These are phyloP conservation scores for Plebejus argus DNA, from an alignment of 2,888 invertebrate species.

Conservation along the genomic window DNA sequence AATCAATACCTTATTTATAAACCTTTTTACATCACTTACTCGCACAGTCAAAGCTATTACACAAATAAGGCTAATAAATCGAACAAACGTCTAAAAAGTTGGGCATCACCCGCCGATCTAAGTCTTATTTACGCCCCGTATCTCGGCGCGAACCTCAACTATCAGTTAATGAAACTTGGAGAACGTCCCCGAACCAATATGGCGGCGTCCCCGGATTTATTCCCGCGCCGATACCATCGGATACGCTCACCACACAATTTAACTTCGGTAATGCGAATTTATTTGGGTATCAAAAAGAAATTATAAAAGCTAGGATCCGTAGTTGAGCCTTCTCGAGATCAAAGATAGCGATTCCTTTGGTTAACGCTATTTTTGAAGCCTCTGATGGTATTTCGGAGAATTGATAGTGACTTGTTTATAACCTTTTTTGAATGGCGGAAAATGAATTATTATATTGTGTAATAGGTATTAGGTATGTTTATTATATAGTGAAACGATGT, in stretches of 20 bases:
- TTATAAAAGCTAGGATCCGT: slow-evolving; percentile 56
- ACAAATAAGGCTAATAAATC: slow-evolving; percentile 22
- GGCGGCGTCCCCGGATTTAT: slow-evolving; percentile 70
- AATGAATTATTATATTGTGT: background rate
- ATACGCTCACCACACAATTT: slow-evolving; percentile 73
- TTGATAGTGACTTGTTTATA: background rate
- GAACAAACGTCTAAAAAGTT: slow-evolving; percentile 51
- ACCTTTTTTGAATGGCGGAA: background rate
- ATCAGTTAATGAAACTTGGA: slow-evolving; percentile 79
- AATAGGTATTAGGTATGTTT: no score
- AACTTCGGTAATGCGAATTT: slow-evolving; percentile 67
- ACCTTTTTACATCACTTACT: background rate
- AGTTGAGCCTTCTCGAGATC: slow-evolving; percentile 35
- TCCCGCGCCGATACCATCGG: slow-evolving; percentile 66
- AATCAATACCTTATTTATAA: background rate
- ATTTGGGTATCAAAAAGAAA: slow-evolving; percentile 73
- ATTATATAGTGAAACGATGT: background rate
- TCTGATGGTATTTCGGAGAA: background rate
- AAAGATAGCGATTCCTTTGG: slow-evolving; percentile 17
- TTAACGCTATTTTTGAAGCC: background rate
- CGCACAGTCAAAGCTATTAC: background rate
- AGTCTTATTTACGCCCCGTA: slow-evolving; percentile 46
- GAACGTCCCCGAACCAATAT: slow-evolving; percentile 74
- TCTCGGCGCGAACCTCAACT: slow-evolving; percentile 58
- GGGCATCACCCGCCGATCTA: slow-evolving; percentile 46